Evolutionary conservation across 2,888 invertebrate species (phyloP), one percentile per base, ranked within the genome.

Genomic region (Synergus japonicus): DNA sequence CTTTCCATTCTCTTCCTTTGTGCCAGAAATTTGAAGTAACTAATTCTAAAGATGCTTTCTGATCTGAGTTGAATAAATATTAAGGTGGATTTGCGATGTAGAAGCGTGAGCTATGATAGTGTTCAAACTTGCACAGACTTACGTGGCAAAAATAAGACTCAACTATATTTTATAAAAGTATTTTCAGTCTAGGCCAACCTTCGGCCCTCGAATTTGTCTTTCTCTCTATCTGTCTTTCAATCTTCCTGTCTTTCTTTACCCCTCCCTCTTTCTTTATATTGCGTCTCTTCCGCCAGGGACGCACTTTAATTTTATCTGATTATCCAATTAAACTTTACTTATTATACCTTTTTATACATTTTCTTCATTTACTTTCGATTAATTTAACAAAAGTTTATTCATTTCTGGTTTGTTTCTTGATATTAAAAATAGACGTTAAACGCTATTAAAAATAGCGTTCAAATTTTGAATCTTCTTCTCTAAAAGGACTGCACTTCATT

Each of bases 141-240:
- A 82, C 82, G 84, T 79, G 79, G 83, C 84, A 81, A 82, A 89
- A 89, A 87, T 88, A 89, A 87, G 84, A 85, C 85, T 85, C 82
- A 81, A 83, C 87, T 88, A 88, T 90, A 89, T 88, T 88, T 88
- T 86, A 87, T 85, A 81, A 86, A 89, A 86, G 88, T 91, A 91
- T 91, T 91, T 91, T 90, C 88, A 90, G 91, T 87, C 88, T 87
- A 88, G 88, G 86, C 86, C 89, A 90, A 89, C 89, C 89, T 90
- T 91, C 89, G 86, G 84, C 79, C 82, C 86, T 86, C 83, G 81
- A 76, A 83, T 79, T 77, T 82, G 80, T 79, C 82, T 78, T 81
- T 81, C 80, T 76, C 73, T 63, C 79, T 22, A 73, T 60, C 79
- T 37, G 44, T 54, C 66, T 76, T 65, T 60, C 76, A 78, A 78